Percentiles rank a stretch among this genome's conserved stretches.
Conservation (phyloP, 1,140 invertebrate species). For the Achatina immaculata region DNA sequence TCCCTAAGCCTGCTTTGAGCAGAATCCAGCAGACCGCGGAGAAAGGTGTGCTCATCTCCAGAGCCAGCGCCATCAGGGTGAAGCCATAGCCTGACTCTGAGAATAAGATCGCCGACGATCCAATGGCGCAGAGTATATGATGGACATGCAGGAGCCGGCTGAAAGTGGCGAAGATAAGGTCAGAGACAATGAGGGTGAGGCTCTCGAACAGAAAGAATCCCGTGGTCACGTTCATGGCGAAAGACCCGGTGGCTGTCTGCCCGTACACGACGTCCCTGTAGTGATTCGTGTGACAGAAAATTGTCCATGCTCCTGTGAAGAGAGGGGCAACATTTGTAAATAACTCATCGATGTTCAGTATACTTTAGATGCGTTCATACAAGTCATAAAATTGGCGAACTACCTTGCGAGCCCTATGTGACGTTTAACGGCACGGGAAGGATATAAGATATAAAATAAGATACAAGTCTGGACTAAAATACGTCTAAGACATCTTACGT, state of each 20-base stretch:
- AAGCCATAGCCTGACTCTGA: conserved; percentile 54
- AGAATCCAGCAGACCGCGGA: conserved; percentile 64
- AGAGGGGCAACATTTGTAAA: no score
- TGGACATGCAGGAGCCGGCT: conserved; percentile 13
- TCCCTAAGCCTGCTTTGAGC: conserved; percentile 56
- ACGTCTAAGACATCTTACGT: no score
- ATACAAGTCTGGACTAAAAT: no score
- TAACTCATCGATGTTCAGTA: no score
- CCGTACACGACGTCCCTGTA: conserved; percentile 44
- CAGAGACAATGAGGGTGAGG: conserved; percentile 8
- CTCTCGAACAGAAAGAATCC: conserved; percentile 31
- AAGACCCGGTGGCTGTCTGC: conserved; percentile 33
- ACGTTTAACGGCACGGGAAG: no score
- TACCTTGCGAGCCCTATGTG: no score
- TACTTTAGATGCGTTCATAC: no score
- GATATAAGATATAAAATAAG: no score
- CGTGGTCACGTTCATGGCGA: conserved; percentile 15
- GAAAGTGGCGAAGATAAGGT: neutral
- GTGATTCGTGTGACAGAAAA: conserved; percentile 41
- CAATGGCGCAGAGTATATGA: conserved; percentile 21
- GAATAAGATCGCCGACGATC: neutral
- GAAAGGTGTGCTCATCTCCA: conserved; percentile 67
- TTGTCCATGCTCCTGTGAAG: conserved; percentile 36
- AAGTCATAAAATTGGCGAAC: no score
- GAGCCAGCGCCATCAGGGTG: conserved; percentile 52